These are phyloP conservation scores for Callaeas wilsoni DNA, from an alignment of 2,113 vertebrate species.

Conservation along the genomic window DNA sequence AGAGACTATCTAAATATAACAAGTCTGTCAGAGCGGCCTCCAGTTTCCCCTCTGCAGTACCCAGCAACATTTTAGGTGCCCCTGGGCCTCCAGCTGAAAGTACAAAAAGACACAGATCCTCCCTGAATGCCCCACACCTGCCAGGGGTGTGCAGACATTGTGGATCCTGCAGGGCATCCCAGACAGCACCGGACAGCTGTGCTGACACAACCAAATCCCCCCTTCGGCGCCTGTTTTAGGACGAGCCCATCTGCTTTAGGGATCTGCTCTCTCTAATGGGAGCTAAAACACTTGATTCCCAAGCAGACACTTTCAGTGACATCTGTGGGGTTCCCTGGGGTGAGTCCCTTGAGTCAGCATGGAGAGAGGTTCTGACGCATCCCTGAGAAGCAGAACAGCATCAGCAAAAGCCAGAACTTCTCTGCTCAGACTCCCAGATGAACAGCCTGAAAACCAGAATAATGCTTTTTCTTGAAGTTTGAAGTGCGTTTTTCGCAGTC, in stretches of 20 bases:
- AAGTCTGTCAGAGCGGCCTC: background rate
- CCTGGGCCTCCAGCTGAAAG: background rate
- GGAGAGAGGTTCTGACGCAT: background rate
- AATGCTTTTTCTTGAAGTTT: background rate
- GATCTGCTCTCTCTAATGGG: background rate
- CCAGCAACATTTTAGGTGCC: background rate
- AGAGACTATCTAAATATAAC: background rate
- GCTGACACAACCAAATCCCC: background rate
- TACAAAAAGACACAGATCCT: background rate
- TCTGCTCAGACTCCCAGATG: background rate
- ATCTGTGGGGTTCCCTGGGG: background rate
- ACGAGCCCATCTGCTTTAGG: background rate
- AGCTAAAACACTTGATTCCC: background rate
- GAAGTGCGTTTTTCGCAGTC: background rate
- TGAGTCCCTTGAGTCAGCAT: fast-evolving
- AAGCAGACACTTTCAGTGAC: background rate
- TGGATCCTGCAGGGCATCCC: background rate
- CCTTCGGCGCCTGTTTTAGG: background rate
- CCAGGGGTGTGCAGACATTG: background rate
- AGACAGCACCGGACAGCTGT: background rate
- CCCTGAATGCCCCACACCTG: background rate
- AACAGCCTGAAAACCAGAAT: background rate
- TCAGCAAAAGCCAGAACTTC: background rate
- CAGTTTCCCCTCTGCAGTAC: background rate
- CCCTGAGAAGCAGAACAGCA: background rate